Percentiles rank a stretch among this genome's conserved stretches.
phyloP scores from a whole-genome alignment of 2,113 vertebrate species.

The Tachuris rubrigastra region DNA sequence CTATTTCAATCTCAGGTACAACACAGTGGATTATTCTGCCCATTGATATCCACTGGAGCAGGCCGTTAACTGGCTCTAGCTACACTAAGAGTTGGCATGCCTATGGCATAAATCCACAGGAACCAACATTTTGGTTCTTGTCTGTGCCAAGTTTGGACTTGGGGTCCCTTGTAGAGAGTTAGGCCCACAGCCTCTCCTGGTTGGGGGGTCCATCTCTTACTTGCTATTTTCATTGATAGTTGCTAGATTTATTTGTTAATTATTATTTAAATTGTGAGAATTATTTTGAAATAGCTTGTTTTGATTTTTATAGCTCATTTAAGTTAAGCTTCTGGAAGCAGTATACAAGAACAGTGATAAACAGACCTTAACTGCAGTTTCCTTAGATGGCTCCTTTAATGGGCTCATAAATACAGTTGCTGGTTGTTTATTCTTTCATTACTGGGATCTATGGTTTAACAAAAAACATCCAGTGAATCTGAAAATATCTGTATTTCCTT shows the following conservation, averaged over 20 bases:
- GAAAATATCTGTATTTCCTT: background rate
- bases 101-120: background rate
- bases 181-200: background rate
- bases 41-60: fast-evolving
- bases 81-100: background rate
- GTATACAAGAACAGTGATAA: conserved; percentile 12
- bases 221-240: background rate
- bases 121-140: background rate
- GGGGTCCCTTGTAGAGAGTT: background rate
- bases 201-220: background rate
- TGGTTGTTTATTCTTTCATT: conserved; percentile 48
- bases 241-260: conserved; percentile 56
- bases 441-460: background rate
- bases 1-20: background rate
- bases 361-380: conserved; percentile 46
- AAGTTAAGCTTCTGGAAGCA: conserved; percentile 43
- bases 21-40: background rate
- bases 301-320: conserved; percentile 50
- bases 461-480: background rate
- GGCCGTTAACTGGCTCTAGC: background rate
- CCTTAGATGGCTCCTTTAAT: conserved; percentile 35
- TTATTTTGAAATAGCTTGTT: conserved; percentile 40
- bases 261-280: conserved; percentile 49
- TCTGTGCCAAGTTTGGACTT: background rate
- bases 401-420: conserved; percentile 43